Evolutionary conservation across 2,888 invertebrate species (phyloP).

Genomic region (Achlya flavicornis): DNA sequence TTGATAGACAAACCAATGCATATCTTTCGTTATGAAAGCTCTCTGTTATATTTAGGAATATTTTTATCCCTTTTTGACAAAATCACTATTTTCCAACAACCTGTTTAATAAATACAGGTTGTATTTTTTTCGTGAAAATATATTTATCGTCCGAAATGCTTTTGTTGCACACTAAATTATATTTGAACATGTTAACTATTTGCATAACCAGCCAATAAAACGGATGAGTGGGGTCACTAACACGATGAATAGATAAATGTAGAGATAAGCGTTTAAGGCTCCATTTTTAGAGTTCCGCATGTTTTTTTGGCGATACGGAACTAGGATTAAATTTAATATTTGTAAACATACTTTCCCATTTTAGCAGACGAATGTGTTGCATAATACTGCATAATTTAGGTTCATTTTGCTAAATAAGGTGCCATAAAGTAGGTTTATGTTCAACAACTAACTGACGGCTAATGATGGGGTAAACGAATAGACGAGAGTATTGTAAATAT

Average conservation of each 20-base stretch:
- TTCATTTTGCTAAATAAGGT: too few species aligned
- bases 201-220: slow-evolving; percentile 45
- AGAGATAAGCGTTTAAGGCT: slow-evolving; percentile 25
- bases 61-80: too few species aligned
- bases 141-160: slow-evolving; percentile 15
- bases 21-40: neutral
- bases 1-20: too few species aligned
- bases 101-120: slow-evolving; percentile 5
- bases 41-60: neutral
- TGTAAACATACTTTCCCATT: too few species aligned
- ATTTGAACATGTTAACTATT: slow-evolving; percentile 46
- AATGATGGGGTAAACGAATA: neutral
- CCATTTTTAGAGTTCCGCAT: slow-evolving; percentile 11
- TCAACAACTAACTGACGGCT: neutral
- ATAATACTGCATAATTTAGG: too few species aligned
- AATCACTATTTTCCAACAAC: neutral
- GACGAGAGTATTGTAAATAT: too few species aligned
- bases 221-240: slow-evolving; percentile 16
- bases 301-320: neutral
- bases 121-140: slow-evolving; percentile 19
- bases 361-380: too few species aligned
- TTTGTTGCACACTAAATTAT: slow-evolving; percentile 37
- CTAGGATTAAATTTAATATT: neutral
- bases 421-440: too few species aligned
- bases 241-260: slow-evolving; percentile 30